phyloP scores from a whole-genome alignment of 2,797 vertebrate species.

The Gobio occitaniae region DNA sequence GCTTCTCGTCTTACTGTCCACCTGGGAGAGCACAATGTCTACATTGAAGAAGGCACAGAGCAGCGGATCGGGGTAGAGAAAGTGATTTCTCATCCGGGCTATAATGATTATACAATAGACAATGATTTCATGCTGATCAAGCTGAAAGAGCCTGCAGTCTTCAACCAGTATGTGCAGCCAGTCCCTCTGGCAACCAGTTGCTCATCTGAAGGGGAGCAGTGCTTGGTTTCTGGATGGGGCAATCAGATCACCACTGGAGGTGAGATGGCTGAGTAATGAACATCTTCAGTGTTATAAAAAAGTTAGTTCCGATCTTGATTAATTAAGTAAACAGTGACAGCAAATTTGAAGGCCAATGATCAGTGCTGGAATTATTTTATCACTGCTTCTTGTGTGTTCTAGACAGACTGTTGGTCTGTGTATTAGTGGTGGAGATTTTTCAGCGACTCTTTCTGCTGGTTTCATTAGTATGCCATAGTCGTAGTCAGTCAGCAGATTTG shows the following conservation, averaged over 20 bases:
- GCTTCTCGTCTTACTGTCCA: slow-evolving; percentile 63
- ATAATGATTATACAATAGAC: slow-evolving; percentile 45
- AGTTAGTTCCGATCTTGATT: too few species aligned
- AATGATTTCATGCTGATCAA: slow-evolving; percentile 74
- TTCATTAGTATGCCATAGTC: background rate
- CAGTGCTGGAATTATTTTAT: background rate
- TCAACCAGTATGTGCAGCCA: slow-evolving; percentile 68
- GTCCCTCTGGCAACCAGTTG: slow-evolving; percentile 61
- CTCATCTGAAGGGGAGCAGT: slow-evolving; percentile 51
- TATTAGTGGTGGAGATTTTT: background rate
- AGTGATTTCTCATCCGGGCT: slow-evolving; percentile 64
- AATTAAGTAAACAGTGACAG: background rate
- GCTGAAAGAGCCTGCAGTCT: slow-evolving; percentile 58
- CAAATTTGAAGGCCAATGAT: background rate
- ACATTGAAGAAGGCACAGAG: slow-evolving; percentile 64
- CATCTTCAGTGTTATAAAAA: background rate
- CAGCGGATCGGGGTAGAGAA: slow-evolving; percentile 68
- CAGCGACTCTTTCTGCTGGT: background rate
- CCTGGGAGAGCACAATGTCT: slow-evolving; percentile 69
- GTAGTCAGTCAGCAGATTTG: background rate
- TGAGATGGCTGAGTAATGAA: slow-evolving; percentile 42
- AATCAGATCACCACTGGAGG: slow-evolving; percentile 65
- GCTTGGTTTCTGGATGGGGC: slow-evolving; percentile 73
- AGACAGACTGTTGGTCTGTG: background rate
- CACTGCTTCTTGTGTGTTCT: background rate